Percentiles rank a stretch among this genome's conserved stretches.
Evolutionary conservation across 2,797 vertebrate genomes (phyloP).

Genomic region (Macropus fuliginosus): DNA sequence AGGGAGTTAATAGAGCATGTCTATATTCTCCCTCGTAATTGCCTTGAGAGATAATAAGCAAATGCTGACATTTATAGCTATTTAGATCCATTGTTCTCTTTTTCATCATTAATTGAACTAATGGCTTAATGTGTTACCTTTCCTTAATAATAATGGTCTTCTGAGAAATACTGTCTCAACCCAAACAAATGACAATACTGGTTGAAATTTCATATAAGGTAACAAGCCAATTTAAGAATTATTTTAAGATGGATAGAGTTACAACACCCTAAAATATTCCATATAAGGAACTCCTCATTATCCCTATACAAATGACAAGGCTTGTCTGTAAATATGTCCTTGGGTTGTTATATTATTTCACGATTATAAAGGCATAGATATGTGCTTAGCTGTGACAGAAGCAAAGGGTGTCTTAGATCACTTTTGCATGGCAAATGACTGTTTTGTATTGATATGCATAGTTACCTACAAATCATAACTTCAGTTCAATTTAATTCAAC

Average conservation of each 20-base stretch:
- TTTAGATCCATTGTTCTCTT: neutral
- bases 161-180: neutral
- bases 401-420: neutral
- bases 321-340: neutral
- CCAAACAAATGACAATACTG: neutral
- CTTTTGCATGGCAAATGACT: neutral
- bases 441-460: neutral
- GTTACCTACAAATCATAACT: neutral
- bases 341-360: neutral
- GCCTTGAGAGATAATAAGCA: neutral
- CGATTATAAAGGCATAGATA: neutral
- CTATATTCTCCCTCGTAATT: neutral
- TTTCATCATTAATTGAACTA: neutral
- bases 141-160: neutral
- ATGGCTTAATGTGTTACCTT: neutral
- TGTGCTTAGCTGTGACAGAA: neutral
- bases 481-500: neutral
- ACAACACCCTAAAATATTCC: neutral
- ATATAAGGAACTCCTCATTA: no score
- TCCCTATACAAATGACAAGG: no score
- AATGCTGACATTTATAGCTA: neutral
- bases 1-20: neutral
- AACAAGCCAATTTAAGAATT: neutral
- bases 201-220: neutral
- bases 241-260: neutral